phyloP scores from a whole-genome alignment of 2,113 vertebrate genomes.

The Tympanuchus pallidicinctus region DNA sequence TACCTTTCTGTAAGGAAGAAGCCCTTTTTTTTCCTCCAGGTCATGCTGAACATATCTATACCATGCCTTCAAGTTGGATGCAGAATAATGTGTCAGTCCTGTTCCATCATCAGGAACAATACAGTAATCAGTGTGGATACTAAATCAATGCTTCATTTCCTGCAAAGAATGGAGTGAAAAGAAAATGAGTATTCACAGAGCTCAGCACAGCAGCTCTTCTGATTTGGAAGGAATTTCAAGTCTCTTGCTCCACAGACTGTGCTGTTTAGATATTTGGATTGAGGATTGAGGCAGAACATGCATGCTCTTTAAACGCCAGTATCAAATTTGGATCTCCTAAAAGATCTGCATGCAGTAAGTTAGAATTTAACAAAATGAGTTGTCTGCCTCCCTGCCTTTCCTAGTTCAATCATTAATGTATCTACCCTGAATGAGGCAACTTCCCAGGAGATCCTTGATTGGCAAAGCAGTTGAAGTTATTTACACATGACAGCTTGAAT shows the following conservation, averaged over 20 bases:
- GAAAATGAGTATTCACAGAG: not conserved
- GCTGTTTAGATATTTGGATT: not conserved
- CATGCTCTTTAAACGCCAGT: rapidly evolving
- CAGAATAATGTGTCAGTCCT: not conserved
- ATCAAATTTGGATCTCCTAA: not conserved
- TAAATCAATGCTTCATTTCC: conserved; percentile 1
- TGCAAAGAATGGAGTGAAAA: conserved; percentile 3
- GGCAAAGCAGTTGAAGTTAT: not conserved
- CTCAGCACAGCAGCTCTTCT: rapidly evolving
- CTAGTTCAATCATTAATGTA: not conserved
- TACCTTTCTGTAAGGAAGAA: not conserved
- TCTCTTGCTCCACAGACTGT: not conserved
- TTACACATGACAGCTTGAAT: not conserved
- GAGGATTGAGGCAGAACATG: not conserved
- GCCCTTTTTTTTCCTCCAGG: not conserved
- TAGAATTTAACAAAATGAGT: not conserved
- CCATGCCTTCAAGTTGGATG: not conserved
- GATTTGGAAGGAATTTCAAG: not conserved
- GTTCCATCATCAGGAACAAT: conserved; percentile 10
- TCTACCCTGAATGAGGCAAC: rapidly evolving
- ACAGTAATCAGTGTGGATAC: not conserved
- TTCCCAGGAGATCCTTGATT: not conserved
- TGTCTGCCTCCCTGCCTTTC: rapidly evolving
- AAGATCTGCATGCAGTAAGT: not conserved
- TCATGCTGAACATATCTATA: not conserved